phyloP scores from a whole-genome alignment of 2,888 invertebrate species.

The Drosophila algonquin region DNA sequence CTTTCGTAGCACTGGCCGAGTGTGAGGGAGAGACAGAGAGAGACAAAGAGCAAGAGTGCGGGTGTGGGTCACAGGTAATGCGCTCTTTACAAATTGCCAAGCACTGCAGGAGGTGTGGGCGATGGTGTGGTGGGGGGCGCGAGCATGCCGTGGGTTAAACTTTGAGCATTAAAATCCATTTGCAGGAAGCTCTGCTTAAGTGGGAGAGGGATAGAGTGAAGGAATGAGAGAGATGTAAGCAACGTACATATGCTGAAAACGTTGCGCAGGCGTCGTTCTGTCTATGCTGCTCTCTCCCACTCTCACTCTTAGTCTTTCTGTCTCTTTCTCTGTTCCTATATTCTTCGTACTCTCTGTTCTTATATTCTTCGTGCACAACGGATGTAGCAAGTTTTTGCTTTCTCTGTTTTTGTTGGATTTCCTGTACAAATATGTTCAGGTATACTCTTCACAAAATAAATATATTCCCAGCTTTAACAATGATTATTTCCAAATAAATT shows the following conservation, averaged over 20 bases:
- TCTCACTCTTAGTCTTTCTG: neutral
- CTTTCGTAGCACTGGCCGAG: neutral
- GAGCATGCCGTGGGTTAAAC: constrained; percentile 53
- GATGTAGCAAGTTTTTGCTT: neutral
- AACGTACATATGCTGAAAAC: constrained; percentile 2
- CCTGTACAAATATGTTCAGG: neutral
- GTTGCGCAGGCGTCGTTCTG: constrained; percentile 66
- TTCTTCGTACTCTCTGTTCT: neutral
- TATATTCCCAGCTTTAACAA: neutral
- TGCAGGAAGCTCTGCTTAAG: constrained; percentile 33
- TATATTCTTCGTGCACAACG: neutral
- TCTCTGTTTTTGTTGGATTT: neutral
- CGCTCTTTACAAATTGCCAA: constrained; percentile 64
- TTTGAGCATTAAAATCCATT: constrained; percentile 51
- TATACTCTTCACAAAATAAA: neutral
- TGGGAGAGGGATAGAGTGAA: neutral
- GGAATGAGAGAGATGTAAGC: neutral
- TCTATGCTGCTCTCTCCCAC: constrained; percentile 34
- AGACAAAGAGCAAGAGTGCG: neutral
- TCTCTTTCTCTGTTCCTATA: neutral
- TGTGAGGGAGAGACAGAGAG: neutral
- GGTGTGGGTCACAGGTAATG: constrained; percentile 33
- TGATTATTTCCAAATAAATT: neutral
- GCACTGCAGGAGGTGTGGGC: constrained; percentile 4
- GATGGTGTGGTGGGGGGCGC: constrained; percentile 1